phyloP scores from a whole-genome alignment of 2,888 invertebrate species.

The Acronicta aceris region DNA sequence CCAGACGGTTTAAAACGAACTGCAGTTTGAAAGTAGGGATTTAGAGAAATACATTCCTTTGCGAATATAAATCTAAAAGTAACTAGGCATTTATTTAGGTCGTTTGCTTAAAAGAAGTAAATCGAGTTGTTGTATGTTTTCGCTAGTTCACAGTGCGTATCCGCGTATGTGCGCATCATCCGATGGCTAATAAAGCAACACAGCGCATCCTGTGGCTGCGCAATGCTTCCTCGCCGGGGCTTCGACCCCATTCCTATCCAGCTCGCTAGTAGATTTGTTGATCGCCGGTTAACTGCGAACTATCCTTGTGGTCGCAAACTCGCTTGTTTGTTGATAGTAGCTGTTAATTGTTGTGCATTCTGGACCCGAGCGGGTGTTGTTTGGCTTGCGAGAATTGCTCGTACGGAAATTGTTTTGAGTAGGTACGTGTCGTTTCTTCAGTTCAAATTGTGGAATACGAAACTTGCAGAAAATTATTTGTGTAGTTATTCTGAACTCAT shows the following conservation, averaged over 20 bases:
- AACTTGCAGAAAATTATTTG: constrained; percentile 1
- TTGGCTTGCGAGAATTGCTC: constrained; percentile 23
- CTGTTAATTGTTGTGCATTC: constrained; percentile 26
- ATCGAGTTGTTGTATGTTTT: constrained; percentile 18
- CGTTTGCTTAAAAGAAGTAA: constrained; percentile 1
- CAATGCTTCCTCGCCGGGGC: constrained; percentile 52
- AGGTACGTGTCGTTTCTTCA: constrained; percentile 14
- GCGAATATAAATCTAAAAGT: constrained; percentile 8
- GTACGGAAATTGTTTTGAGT: constrained; percentile 21
- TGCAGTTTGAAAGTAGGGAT: constrained; percentile 10
- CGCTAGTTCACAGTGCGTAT: constrained; percentile 21
- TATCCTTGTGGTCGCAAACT: constrained; percentile 12
- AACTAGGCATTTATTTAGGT: not conserved
- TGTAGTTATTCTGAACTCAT: constrained; percentile 5
- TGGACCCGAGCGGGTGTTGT: constrained; percentile 5
- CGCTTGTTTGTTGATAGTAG: constrained; percentile 29
- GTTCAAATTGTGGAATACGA: constrained; percentile 13
- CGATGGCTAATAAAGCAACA: constrained; percentile 56
- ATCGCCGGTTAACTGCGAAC: constrained; percentile 21
- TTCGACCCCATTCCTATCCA: constrained; percentile 50
- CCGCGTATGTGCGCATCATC: constrained; percentile 31
- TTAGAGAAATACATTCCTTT: constrained; percentile 12
- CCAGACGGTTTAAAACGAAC: constrained; percentile 5
- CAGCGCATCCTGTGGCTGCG: constrained; percentile 50
- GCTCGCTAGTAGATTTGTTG: constrained; percentile 13